Evolutionary conservation across 2,888 invertebrate genomes (phyloP).

Genomic region (Listrodromus nycthemerus): DNA sequence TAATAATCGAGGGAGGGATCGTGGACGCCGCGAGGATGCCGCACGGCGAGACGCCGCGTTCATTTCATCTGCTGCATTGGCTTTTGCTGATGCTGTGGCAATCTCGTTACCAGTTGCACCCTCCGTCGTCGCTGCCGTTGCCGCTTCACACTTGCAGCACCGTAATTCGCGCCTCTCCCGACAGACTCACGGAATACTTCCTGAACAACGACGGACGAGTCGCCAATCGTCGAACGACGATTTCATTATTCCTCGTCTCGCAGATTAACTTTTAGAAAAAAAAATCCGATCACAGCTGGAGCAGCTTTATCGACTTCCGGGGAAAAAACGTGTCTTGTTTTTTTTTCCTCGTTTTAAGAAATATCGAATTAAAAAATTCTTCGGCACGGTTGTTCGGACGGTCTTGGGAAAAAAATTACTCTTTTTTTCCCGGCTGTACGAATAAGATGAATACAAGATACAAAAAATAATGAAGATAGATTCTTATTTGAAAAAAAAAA

Average conservation of each 20-base stretch:
- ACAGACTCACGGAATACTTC: conserved; percentile 23
- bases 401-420: too few species aligned
- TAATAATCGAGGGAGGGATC: conserved; percentile 62
- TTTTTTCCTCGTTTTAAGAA: too few species aligned
- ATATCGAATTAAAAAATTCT: too few species aligned
- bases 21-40: conserved; percentile 38
- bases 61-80: conserved; percentile 54
- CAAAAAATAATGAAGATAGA: too few species aligned
- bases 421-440: too few species aligned
- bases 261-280: neutral
- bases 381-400: too few species aligned
- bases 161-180: conserved; percentile 36
- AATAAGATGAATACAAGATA: too few species aligned
- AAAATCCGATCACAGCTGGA: too few species aligned
- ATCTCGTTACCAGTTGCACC: conserved; percentile 58
- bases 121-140: conserved; percentile 3
- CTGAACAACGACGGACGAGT: conserved; percentile 4
- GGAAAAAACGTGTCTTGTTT: too few species aligned
- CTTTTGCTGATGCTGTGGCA: conserved; percentile 61
- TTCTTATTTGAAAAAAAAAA: too few species aligned
- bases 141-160: conserved; percentile 10
- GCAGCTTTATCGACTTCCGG: neutral
- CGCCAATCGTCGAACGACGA: conserved; percentile 22
- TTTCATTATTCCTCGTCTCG: conserved; percentile 1
- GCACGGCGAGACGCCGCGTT: conserved; percentile 45